Percentiles rank a stretch among this genome's conserved stretches.
Conservation (phyloP, 1,140 invertebrate species). For the Drosophila teissieri region DNA sequence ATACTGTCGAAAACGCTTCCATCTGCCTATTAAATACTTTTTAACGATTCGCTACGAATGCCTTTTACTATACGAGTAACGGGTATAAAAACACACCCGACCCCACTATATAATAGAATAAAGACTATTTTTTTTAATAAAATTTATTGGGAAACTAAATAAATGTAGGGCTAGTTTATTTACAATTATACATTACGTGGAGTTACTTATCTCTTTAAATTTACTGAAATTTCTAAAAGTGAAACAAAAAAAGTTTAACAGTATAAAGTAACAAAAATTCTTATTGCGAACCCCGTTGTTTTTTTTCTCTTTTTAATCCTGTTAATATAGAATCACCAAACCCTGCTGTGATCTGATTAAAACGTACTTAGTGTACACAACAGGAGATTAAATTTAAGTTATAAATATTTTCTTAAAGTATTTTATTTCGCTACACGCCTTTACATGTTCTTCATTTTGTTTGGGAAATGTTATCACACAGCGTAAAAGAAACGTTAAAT, state of each 20-base stretch:
- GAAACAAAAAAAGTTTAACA: constrained; percentile 36
- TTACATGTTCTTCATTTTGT: constrained; percentile 1
- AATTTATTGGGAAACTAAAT: constrained; percentile 1
- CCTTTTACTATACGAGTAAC: too few relatives aligned
- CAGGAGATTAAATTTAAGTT: neutral
- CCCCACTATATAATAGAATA: too few relatives aligned
- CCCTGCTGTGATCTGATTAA: constrained; percentile 1
- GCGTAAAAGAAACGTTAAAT: constrained; percentile 15
- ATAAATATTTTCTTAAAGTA: neutral
- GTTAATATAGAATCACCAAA: constrained; percentile 5
- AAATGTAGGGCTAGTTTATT: constrained; percentile 58
- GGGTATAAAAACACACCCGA: too few relatives aligned
- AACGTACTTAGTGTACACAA: constrained; percentile 3
- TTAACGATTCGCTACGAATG: too few relatives aligned
- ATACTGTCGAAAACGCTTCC: too few relatives aligned
- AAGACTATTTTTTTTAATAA: too few relatives aligned
- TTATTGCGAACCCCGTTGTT: neutral
- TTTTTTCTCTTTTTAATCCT: neutral
- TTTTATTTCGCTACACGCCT: neutral
- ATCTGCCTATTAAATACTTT: too few relatives aligned
- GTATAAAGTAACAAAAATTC: constrained; percentile 45
- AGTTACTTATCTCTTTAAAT: constrained; percentile 14
- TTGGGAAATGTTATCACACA: constrained; percentile 29
- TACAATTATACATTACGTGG: constrained; percentile 62
- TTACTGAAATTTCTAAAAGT: constrained; percentile 19